Evolutionary conservation across 2,888 invertebrate species (phyloP).

Genomic region (Spilosoma lubricipeda): DNA sequence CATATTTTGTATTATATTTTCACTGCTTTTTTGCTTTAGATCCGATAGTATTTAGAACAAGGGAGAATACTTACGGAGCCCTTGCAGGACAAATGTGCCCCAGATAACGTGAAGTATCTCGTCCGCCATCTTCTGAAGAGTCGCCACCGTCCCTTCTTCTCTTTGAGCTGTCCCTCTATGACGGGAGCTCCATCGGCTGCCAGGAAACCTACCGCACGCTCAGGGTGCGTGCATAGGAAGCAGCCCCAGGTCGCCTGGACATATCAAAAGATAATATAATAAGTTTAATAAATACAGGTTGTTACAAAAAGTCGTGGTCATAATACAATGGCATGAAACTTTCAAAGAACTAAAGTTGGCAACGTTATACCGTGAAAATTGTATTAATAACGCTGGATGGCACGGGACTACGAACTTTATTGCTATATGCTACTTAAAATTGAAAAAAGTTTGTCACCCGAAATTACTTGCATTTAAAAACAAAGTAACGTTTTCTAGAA

Average conservation of each 20-base stretch:
- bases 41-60: background rate
- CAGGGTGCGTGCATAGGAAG: slow-evolving; percentile 97
- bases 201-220: slow-evolving; percentile 94
- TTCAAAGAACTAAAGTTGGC: too few species aligned
- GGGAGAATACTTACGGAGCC: slow-evolving; percentile 82
- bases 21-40: too few species aligned
- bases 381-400: background rate
- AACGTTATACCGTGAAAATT: too few species aligned
- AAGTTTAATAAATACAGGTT: background rate
- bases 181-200: slow-evolving; percentile 93
- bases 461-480: too few species aligned
- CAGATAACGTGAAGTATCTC: slow-evolving; percentile 96
- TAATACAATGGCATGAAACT: background rate
- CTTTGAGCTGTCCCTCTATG: slow-evolving; percentile 87
- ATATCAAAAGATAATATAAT: background rate
- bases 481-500: too few species aligned
- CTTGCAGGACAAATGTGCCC: slow-evolving; percentile 95
- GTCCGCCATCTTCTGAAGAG: slow-evolving; percentile 97
- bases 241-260: slow-evolving; percentile 91
- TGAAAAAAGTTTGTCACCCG: too few species aligned
- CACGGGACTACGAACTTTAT: background rate
- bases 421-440: background rate
- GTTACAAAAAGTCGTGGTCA: background rate
- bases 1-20: too few species aligned
- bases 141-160: slow-evolving; percentile 90